phyloP scores from a whole-genome alignment of 2,797 vertebrate species.

The Enteromius unitaeniatus region DNA sequence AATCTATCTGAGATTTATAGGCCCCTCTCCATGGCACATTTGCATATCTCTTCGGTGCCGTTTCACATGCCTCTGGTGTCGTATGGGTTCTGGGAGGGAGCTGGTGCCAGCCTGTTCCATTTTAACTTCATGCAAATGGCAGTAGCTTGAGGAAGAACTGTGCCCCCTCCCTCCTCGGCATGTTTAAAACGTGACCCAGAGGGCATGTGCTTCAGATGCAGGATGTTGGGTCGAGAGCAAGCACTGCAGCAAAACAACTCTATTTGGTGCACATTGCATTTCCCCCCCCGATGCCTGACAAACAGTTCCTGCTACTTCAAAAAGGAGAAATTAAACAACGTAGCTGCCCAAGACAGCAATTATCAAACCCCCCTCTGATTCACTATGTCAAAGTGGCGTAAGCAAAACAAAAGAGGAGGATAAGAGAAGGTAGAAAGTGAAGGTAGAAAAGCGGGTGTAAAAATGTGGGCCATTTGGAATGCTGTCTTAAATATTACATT shows the following conservation, averaged over 20 bases:
- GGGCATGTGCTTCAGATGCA: constrained; percentile 30
- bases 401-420: not conserved
- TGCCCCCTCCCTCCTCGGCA: not conserved
- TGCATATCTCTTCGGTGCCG: constrained; percentile 29
- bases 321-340: constrained; percentile 54
- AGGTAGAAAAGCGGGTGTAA: not conserved
- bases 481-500: not conserved
- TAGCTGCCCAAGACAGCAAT: constrained; percentile 34
- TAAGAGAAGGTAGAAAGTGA: not conserved
- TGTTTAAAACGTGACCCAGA: constrained; percentile 4
- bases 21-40: constrained; percentile 18
- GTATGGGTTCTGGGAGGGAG: constrained; percentile 30
- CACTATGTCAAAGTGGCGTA: constrained; percentile 50
- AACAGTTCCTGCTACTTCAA: constrained; percentile 48
- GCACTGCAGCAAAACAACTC: constrained; percentile 41
- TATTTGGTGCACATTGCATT: constrained; percentile 57
- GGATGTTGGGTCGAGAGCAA: constrained; percentile 22
- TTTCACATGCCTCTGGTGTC: constrained; percentile 43
- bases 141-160: not conserved
- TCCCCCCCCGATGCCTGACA: constrained; percentile 45
- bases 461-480: not conserved
- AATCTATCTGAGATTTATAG: constrained; percentile 35
- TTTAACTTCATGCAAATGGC: constrained; percentile 52
- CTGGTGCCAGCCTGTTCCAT: constrained; percentile 35
- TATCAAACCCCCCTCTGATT: constrained; percentile 56